phyloP scores from a whole-genome alignment of 2,113 vertebrate genomes.

The Plotosus lineatus region DNA sequence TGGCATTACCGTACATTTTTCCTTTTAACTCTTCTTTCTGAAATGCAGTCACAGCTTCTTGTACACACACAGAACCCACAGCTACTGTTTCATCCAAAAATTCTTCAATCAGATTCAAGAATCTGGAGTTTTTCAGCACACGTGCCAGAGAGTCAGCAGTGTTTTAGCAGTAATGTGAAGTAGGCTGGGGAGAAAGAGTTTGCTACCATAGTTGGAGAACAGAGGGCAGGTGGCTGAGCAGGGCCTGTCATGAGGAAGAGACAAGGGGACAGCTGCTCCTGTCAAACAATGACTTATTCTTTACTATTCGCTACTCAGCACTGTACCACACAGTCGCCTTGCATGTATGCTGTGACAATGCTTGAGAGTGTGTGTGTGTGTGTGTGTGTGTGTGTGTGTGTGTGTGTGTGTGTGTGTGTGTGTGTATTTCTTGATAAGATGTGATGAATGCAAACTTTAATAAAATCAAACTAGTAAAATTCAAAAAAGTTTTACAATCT shows the following conservation, averaged over 20 bases:
- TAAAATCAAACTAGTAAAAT: no score
- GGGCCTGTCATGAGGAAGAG: slow-evolving; percentile 53
- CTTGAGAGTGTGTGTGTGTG: background rate
- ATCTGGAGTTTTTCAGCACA: slow-evolving; percentile 27
- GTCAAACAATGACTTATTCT: slow-evolving; percentile 66
- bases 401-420: background rate
- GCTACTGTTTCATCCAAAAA: background rate
- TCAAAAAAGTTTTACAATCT: no score
- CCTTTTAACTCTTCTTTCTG: no score
- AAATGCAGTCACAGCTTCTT: background rate
- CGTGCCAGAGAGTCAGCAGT: slow-evolving; percentile 39
- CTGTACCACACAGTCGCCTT: slow-evolving; percentile 38
- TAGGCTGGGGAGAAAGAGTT: slow-evolving; percentile 46
- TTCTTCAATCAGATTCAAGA: slow-evolving; percentile 7
- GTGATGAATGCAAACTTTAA: no score
- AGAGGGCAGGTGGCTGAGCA: slow-evolving; percentile 57
- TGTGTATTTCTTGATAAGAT: background rate
- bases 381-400: background rate
- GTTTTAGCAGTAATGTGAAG: slow-evolving; percentile 54
- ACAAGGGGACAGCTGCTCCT: slow-evolving; percentile 57
- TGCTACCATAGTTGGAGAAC: slow-evolving; percentile 59
- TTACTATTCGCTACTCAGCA: slow-evolving; percentile 40
- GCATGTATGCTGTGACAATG: slow-evolving; percentile 41
- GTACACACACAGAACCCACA: no score
- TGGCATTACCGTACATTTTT: background rate